A percentile compares a stretch with the other conserved stretches of the same genome.
These are phyloP conservation scores for Eidolon dupreanum DNA, from an alignment of 2,797 vertebrate species.

Conservation along the genomic window DNA sequence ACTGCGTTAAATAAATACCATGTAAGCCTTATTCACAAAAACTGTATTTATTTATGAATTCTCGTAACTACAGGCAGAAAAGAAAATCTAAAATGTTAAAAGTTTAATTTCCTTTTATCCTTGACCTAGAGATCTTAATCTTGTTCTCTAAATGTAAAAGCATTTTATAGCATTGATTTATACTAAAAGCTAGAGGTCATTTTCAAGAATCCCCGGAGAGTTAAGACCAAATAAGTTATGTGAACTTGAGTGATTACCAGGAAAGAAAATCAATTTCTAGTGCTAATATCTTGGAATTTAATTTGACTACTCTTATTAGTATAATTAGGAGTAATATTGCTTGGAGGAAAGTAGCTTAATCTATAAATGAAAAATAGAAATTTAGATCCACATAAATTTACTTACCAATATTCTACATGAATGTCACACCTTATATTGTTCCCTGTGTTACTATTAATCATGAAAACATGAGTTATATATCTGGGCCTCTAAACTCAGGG, in stretches of 20 bases:
- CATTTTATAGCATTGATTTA: conserved; percentile 35
- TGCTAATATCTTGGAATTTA: conserved; percentile 21
- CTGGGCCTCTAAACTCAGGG: not conserved
- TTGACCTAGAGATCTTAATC: not conserved
- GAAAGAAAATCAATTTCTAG: conserved; percentile 23
- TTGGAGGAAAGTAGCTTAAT: not conserved
- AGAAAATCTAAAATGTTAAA: not conserved
- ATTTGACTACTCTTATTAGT: conserved; percentile 38
- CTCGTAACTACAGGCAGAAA: not conserved
- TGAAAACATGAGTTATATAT: not conserved
- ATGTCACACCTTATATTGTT: not conserved
- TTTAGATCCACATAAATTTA: not conserved
- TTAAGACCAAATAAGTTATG: conserved; percentile 7
- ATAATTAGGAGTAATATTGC: conserved; percentile 17
- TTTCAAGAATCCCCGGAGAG: conserved; percentile 15
- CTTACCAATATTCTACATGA: not conserved
- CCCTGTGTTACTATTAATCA: not conserved
- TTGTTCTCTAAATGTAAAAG: not conserved
- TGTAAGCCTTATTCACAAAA: not conserved
- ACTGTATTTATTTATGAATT: not conserved
- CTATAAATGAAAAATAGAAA: not conserved
- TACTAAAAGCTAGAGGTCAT: not conserved
- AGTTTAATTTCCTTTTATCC: conserved; percentile 25
- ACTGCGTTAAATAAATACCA: not conserved
- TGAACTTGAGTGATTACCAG: conserved; percentile 11